A percentile compares a stretch with the other conserved stretches of the same genome.
phyloP scores from a whole-genome alignment of 2,113 vertebrate genomes.

The Psettodes erumei region DNA sequence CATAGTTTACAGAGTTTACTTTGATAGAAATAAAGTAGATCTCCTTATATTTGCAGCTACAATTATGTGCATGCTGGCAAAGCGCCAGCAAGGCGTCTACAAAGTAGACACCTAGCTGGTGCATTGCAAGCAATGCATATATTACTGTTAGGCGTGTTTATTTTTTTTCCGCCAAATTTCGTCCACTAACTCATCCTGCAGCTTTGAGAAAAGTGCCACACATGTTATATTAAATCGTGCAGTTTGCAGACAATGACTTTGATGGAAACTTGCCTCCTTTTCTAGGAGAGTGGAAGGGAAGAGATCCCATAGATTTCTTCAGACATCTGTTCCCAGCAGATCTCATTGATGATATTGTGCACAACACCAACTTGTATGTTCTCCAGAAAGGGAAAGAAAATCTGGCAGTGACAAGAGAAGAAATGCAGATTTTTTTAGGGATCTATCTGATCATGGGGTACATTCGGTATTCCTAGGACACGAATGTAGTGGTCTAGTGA shows the following conservation, averaged over 20 bases:
- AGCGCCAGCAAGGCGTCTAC: too few relatives aligned
- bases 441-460: conserved; percentile 29
- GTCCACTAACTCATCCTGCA: too few relatives aligned
- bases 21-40: background rate
- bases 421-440: conserved; percentile 6
- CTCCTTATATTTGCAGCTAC: background rate
- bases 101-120: too few relatives aligned
- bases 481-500: conserved; percentile 36
- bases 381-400: conserved; percentile 21
- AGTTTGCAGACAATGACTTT: conserved; percentile 10
- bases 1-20: too few relatives aligned
- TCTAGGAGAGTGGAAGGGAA: background rate
- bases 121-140: too few relatives aligned
- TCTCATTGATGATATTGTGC: background rate
- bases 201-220: too few relatives aligned
- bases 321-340: background rate
- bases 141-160: too few relatives aligned
- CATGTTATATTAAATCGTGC: too few relatives aligned
- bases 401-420: too few relatives aligned
- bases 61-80: too few relatives aligned
- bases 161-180: too few relatives aligned
- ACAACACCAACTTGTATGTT: background rate
- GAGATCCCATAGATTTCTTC: background rate
- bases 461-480: conserved; percentile 7
- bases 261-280: background rate